phyloP scores from a whole-genome alignment of 2,888 invertebrate genomes.

The Spicauda simplicius region DNA sequence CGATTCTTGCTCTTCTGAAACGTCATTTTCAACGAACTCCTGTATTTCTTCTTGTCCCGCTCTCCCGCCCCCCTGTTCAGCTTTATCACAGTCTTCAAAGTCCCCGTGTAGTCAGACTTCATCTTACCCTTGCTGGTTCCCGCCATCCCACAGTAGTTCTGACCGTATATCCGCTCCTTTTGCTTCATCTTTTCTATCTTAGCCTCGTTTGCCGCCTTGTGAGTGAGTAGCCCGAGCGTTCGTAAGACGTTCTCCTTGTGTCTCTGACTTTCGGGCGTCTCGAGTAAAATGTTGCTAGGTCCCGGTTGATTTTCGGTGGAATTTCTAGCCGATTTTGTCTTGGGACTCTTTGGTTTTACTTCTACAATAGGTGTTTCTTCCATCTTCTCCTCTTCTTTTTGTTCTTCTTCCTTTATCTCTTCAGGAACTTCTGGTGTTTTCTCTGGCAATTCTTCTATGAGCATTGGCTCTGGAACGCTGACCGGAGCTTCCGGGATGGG shows the following conservation, averaged over 20 bases:
- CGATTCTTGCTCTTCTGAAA: slow-evolving; percentile 89
- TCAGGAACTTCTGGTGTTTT: slow-evolving; percentile 4
- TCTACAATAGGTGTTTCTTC: slow-evolving; percentile 43
- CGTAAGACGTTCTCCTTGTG: slow-evolving; percentile 90
- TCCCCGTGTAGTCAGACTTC: slow-evolving; percentile 89
- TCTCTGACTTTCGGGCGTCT: slow-evolving; percentile 87
- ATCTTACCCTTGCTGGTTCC: slow-evolving; percentile 55
- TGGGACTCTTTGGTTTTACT: slow-evolving; percentile 49
- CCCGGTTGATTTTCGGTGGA: slow-evolving; percentile 66
- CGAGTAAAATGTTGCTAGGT: slow-evolving; percentile 67
- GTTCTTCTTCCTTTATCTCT: slow-evolving; percentile 18
- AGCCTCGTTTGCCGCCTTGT: slow-evolving; percentile 89
- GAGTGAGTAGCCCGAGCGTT: slow-evolving; percentile 90
- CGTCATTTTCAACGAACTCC: slow-evolving; percentile 91
- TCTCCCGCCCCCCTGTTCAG: slow-evolving; percentile 84
- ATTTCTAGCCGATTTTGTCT: slow-evolving; percentile 62
- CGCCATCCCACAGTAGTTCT: slow-evolving; percentile 55
- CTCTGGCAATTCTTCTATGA: slow-evolving; percentile 12
- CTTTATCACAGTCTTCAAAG: slow-evolving; percentile 93
- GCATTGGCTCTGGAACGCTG: slow-evolving; percentile 27
- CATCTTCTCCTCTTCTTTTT: slow-evolving; percentile 28
- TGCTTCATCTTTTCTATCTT: slow-evolving; percentile 82
- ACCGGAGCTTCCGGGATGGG: slow-evolving; percentile 41
- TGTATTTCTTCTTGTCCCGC: slow-evolving; percentile 85
- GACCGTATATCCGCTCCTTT: slow-evolving; percentile 69